Conservation (phyloP, 1,140 invertebrate genomes). For the Megathymus violae region DNA sequence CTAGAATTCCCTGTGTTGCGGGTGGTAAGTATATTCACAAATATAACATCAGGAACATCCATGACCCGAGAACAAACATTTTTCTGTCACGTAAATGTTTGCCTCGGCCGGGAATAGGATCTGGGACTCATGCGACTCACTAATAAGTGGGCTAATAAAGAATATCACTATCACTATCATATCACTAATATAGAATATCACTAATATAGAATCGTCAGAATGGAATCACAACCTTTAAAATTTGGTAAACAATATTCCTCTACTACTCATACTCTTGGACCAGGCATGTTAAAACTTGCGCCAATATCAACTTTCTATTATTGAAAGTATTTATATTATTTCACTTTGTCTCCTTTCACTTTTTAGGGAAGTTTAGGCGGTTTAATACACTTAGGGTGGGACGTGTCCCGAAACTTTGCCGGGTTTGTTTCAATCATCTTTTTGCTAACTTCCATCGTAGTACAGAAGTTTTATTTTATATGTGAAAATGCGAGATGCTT, state of each 20-base stretch:
- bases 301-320: conserved; percentile 80
- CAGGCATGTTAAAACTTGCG: conserved; percentile 49
- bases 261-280: conserved; percentile 26
- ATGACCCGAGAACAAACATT: too few species aligned
- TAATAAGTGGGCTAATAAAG: too few species aligned
- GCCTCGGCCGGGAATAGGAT: too few species aligned
- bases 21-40: too few species aligned
- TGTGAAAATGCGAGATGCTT: conserved; percentile 34
- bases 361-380: conserved; percentile 66
- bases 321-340: conserved; percentile 83
- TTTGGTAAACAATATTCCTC: not conserved
- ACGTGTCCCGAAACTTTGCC: conserved; percentile 57
- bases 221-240: too few species aligned
- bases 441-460: conserved; percentile 56
- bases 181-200: too few species aligned
- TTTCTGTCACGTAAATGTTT: too few species aligned
- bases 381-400: conserved; percentile 79
- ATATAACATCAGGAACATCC: too few species aligned
- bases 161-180: too few species aligned
- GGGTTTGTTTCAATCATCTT: conserved; percentile 76
- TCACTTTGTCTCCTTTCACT: conserved; percentile 72
- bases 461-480: conserved; percentile 60
- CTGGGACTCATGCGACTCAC: too few species aligned
- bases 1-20: too few species aligned
- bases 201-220: too few species aligned